phyloP scores from a whole-genome alignment of 2,888 invertebrate species.

The Aromia moschata region DNA sequence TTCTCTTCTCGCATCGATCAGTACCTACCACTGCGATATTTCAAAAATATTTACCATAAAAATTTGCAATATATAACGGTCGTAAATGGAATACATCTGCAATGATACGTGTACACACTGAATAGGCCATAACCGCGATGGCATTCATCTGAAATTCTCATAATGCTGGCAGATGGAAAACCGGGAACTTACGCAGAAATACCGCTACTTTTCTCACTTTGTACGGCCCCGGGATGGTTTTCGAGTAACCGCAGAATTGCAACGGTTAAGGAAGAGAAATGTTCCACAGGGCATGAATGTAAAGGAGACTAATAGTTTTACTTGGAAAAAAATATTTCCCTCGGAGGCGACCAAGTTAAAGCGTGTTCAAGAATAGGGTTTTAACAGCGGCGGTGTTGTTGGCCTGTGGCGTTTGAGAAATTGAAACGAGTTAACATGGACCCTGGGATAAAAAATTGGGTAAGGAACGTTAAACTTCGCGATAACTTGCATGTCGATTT shows the following conservation, averaged over 20 bases:
- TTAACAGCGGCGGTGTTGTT: background rate
- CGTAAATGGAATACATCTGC: slow-evolving; percentile 44
- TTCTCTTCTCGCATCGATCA: too few species aligned
- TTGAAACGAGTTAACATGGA: too few species aligned
- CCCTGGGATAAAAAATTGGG: too few species aligned
- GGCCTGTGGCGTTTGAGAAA: background rate
- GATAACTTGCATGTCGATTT: too few species aligned
- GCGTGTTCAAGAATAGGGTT: background rate
- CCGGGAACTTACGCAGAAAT: slow-evolving; percentile 48
- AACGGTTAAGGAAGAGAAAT: slow-evolving; percentile 40
- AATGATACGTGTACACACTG: slow-evolving; percentile 44
- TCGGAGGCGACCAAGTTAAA: background rate
- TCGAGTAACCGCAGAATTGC: slow-evolving; percentile 39
- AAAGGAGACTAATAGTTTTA: slow-evolving; percentile 43
- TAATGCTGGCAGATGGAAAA: slow-evolving; percentile 47
- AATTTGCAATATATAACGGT: slow-evolving; percentile 34
- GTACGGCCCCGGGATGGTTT: slow-evolving; percentile 44
- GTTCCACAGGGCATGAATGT: slow-evolving; percentile 35
- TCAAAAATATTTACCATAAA: background rate
- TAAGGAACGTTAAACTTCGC: too few species aligned
- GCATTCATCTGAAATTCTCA: slow-evolving; percentile 43
- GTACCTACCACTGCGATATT: background rate
- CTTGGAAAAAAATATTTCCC: slow-evolving; percentile 9
- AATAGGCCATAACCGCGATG: slow-evolving; percentile 41
- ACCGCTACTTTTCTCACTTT: slow-evolving; percentile 47